phyloP scores from a whole-genome alignment of 2,113 vertebrate genomes.

The Alaudala cheleensis region DNA sequence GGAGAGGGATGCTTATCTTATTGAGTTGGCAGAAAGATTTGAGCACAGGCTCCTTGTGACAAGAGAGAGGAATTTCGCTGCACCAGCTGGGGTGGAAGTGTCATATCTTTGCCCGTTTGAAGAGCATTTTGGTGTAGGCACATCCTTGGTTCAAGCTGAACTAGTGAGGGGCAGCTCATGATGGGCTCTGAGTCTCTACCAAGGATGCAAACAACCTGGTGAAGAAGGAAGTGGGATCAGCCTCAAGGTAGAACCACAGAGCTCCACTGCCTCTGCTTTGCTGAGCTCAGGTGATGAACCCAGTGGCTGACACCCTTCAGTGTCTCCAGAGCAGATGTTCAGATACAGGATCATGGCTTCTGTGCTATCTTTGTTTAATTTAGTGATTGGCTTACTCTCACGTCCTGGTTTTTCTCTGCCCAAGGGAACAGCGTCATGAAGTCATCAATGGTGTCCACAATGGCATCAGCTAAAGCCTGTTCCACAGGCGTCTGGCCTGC shows the following conservation, averaged over 20 bases:
- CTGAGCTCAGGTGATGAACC: not conserved
- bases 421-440: constrained; percentile 78
- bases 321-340: not conserved
- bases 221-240: not conserved
- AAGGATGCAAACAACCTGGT: not conserved
- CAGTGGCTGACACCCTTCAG: rapidly evolving
- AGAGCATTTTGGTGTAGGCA: not conserved
- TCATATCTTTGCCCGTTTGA: not conserved
- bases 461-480: constrained; percentile 73
- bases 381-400: constrained; percentile 65
- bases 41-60: rapidly evolving
- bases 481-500: constrained; percentile 74
- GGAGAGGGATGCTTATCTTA: not conserved
- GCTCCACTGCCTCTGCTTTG: not conserved
- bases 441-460: constrained; percentile 79
- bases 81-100: rapidly evolving
- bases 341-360: not conserved
- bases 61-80: not conserved
- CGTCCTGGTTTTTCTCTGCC: constrained; percentile 71
- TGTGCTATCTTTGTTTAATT: not conserved
- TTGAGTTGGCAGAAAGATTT: not conserved
- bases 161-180: not conserved
- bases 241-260: not conserved
- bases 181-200: not conserved
- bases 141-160: not conserved